Percentiles rank a stretch among this genome's conserved stretches.
These are phyloP conservation scores for Todiramphus saurophagus DNA, from an alignment of 2,113 vertebrate species.

Conservation along the genomic window DNA sequence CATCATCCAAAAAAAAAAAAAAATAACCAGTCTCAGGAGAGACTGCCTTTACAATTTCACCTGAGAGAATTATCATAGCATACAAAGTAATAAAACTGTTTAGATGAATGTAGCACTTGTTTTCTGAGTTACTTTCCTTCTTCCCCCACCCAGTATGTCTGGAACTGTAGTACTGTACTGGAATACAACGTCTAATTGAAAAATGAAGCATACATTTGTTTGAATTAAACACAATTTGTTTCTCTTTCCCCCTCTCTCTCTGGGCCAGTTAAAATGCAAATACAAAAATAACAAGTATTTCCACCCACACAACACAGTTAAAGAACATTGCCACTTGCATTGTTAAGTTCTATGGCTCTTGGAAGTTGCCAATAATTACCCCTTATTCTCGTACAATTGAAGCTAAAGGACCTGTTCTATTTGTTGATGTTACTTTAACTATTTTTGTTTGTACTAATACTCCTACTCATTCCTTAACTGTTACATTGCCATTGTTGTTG, in stretches of 20 bases:
- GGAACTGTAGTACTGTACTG: neutral
- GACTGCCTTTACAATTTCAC: neutral
- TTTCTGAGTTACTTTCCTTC: neutral
- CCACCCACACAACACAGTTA: neutral
- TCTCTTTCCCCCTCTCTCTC: neutral
- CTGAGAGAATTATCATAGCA: neutral
- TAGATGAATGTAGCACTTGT: neutral
- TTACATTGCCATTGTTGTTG: neutral
- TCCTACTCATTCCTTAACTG: neutral
- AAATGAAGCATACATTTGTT: neutral
- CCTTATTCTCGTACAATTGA: neutral
- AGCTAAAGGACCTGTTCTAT: neutral
- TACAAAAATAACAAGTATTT: neutral
- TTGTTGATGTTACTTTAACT: neutral
- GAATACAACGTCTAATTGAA: conserved; percentile 18
- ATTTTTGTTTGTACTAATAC: neutral
- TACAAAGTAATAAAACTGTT: neutral
- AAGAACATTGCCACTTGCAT: neutral
- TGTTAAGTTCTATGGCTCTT: neutral
- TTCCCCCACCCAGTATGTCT: fast-evolving
- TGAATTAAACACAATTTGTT: neutral
- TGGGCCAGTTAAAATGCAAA: neutral
- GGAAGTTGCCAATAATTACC: neutral
- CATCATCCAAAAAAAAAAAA: neutral
- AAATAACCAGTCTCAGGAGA: neutral